These are phyloP conservation scores for Mirza zaza DNA, from an alignment of 2,113 vertebrate genomes.

Conservation along the genomic window DNA sequence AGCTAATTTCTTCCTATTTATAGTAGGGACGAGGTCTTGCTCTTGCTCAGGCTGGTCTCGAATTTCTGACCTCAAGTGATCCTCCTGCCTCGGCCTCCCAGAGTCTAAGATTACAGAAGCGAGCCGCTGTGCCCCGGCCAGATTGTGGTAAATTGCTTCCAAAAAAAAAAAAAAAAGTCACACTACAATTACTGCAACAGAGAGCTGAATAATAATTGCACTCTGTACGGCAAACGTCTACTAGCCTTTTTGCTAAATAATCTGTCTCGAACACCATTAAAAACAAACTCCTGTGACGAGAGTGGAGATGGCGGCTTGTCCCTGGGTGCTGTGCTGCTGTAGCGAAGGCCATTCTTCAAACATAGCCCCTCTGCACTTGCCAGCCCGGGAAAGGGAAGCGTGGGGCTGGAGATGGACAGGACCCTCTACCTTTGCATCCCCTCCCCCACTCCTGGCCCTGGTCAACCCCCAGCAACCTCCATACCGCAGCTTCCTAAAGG, in stretches of 20 bases:
- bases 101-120: too few species aligned
- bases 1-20: too few species aligned
- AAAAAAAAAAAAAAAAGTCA: not conserved
- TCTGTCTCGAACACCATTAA: not conserved
- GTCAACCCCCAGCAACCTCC: not conserved
- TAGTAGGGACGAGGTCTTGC: too few species aligned
- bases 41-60: too few species aligned
- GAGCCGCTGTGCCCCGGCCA: too few species aligned
- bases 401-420: too few species aligned
- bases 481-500: not conserved
- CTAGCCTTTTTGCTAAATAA: not conserved
- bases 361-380: not conserved
- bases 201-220: not conserved
- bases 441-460: not conserved
- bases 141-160: too few species aligned
- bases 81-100: too few species aligned
- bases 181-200: not conserved
- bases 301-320: not conserved
- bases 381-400: not conserved
- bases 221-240: not conserved
- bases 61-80: too few species aligned
- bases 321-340: too few species aligned
- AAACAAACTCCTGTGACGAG: not conserved
- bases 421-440: too few species aligned
- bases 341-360: not conserved